Percentiles rank a stretch among this genome's conserved stretches.
Conservation (phyloP, 2,888 invertebrate genomes). For the Ethmia dodecea region DNA sequence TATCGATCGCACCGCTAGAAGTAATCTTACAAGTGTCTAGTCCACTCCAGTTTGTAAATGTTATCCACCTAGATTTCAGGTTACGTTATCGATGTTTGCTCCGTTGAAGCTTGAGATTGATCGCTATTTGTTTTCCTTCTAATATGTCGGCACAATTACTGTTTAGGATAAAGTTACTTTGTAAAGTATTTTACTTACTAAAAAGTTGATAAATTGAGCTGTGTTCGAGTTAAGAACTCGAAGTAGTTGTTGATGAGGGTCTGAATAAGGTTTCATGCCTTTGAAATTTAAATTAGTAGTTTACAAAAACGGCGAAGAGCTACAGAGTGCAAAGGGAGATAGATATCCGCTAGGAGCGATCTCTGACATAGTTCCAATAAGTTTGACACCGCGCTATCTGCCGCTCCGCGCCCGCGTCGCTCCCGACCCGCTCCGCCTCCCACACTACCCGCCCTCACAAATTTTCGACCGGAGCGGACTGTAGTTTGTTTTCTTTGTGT, state of each 20-base stretch:
- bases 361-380: conserved; percentile 71
- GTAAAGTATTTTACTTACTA: too few relatives aligned
- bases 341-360: conserved; percentile 54
- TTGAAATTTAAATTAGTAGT: too few relatives aligned
- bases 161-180: too few relatives aligned
- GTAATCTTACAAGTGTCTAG: conserved; percentile 49
- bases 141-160: too few relatives aligned
- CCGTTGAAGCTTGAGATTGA: too few relatives aligned
- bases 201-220: too few relatives aligned
- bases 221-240: too few relatives aligned
- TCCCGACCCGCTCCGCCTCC: conserved; percentile 22
- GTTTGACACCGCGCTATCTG: conserved; percentile 54
- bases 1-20: conserved; percentile 39
- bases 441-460: conserved; percentile 46
- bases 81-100: too few relatives aligned
- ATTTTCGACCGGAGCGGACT: conserved; percentile 65
- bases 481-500: conserved; percentile 76
- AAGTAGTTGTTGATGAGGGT: too few relatives aligned
- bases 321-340: conserved; percentile 50
- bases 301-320: conserved; percentile 24
- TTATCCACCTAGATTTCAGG: too few relatives aligned
- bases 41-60: neutral
- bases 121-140: too few relatives aligned
- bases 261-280: too few relatives aligned
- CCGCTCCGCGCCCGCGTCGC: conserved; percentile 26